phyloP scores from a whole-genome alignment of 2,888 invertebrate species.

The Andrena fulva region DNA sequence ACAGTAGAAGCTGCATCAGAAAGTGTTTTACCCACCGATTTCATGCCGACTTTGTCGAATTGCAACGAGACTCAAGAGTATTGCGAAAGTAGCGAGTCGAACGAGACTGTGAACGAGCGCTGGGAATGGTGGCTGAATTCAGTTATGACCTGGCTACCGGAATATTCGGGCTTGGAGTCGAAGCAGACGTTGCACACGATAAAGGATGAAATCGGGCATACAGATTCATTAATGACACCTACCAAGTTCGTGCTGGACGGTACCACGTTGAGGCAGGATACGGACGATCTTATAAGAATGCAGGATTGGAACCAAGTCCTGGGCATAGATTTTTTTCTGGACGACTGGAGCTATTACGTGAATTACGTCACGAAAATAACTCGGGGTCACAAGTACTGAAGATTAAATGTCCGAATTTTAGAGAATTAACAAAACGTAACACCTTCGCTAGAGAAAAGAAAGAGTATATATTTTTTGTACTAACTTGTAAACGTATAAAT shows the following conservation, averaged over 20 bases:
- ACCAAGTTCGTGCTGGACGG: slow-evolving; percentile 67
- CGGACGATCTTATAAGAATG: slow-evolving; percentile 70
- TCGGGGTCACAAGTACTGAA: slow-evolving; percentile 70
- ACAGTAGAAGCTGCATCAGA: slow-evolving; percentile 31
- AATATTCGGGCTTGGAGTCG: slow-evolving; percentile 66
- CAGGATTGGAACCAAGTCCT: slow-evolving; percentile 77
- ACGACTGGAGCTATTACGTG: slow-evolving; percentile 78
- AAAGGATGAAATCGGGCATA: slow-evolving; percentile 56
- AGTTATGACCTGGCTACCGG: slow-evolving; percentile 76
- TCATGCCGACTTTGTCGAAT: slow-evolving; percentile 27
- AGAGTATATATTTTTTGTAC: slow-evolving; percentile 82
- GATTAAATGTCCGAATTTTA: slow-evolving; percentile 17
- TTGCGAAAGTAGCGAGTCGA: slow-evolving; percentile 31
- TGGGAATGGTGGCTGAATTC: slow-evolving; percentile 80
- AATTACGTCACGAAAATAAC: slow-evolving; percentile 71
- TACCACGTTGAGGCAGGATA: slow-evolving; percentile 48
- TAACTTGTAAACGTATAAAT: slow-evolving; percentile 70
- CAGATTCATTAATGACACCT: slow-evolving; percentile 65
- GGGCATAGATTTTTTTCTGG: slow-evolving; percentile 67
- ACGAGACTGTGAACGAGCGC: slow-evolving; percentile 30
- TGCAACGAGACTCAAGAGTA: slow-evolving; percentile 50
- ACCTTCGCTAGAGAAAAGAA: slow-evolving; percentile 54
- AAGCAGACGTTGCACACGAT: slow-evolving; percentile 24
- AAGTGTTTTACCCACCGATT: slow-evolving; percentile 35
- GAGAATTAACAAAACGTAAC: slow-evolving; percentile 25